These are phyloP conservation scores for Chrysoperla carnea DNA, from an alignment of 1,140 invertebrate species.

Conservation along the genomic window DNA sequence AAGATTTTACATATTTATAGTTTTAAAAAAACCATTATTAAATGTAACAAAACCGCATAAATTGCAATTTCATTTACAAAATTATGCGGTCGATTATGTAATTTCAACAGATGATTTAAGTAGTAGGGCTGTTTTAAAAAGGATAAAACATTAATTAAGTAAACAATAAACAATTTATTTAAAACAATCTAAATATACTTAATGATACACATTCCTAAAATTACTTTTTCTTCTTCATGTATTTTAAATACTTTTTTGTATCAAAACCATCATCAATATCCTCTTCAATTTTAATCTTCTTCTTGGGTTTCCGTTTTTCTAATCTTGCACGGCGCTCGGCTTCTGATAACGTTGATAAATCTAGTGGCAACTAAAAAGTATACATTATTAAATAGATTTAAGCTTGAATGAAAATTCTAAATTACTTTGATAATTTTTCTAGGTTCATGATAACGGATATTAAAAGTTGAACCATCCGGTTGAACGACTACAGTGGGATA, in stretches of 20 bases:
- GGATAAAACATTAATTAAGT: no score
- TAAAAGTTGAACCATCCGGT: constrained; percentile 70
- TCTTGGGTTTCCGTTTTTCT: constrained; percentile 51
- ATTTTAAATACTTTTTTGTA: constrained; percentile 55
- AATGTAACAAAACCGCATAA: no score
- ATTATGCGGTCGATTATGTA: no score
- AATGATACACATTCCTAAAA: no score
- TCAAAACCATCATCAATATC: constrained; percentile 65
- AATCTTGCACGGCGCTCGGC: constrained; percentile 45
- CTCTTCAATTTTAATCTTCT: constrained; percentile 51
- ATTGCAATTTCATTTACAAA: no score
- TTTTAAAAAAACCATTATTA: no score
- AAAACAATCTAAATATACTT: no score
- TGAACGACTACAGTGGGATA: constrained; percentile 44
- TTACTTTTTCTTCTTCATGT: constrained; percentile 36
- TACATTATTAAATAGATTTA: constrained; percentile 11
- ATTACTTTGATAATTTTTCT: constrained; percentile 63
- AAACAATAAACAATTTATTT: no score
- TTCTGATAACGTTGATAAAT: constrained; percentile 48
- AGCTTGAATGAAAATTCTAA: background rate
- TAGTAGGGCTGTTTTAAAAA: no score
- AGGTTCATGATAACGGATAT: constrained; percentile 65
- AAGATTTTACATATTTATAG: no score
- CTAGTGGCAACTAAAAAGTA: constrained; percentile 52
- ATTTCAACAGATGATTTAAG: no score